These are phyloP conservation scores for Pluvianellus socialis DNA, from an alignment of 2,113 vertebrate genomes.

Conservation along the genomic window DNA sequence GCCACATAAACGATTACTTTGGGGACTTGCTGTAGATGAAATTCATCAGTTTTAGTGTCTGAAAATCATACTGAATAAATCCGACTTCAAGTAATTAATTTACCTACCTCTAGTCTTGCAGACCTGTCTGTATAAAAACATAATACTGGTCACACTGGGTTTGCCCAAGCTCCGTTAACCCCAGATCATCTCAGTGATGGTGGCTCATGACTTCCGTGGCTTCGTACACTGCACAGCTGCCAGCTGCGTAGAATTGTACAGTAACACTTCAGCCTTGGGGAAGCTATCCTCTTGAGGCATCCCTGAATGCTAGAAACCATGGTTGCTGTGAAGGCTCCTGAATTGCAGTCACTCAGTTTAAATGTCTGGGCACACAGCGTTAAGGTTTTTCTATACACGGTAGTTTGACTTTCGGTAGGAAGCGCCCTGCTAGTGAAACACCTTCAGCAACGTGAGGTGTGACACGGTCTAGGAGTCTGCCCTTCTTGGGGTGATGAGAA, in stretches of 20 bases:
- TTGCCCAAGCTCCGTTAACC: neutral
- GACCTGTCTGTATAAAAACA: neutral
- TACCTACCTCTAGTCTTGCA: neutral
- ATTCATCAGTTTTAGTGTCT: neutral
- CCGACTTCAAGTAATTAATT: neutral
- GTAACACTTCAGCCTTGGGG: neutral
- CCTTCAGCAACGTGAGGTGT: neutral
- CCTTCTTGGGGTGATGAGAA: neutral
- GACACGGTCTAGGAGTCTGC: neutral
- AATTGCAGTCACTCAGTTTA: too few species aligned
- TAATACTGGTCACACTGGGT: neutral
- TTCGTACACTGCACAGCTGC: neutral
- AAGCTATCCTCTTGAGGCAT: neutral
- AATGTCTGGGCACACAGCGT: rapidly evolving
- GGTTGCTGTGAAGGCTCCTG: neutral
- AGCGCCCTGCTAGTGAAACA: neutral
- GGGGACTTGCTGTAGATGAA: neutral
- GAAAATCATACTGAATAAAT: neutral
- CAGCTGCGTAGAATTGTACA: neutral
- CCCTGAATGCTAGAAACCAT: neutral
- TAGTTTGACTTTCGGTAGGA: neutral
- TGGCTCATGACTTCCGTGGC: neutral
- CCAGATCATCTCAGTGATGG: neutral
- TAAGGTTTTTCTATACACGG: neutral
- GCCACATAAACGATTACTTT: neutral